phyloP scores from a whole-genome alignment of 2,113 vertebrate genomes.

The Bucco capensis region DNA sequence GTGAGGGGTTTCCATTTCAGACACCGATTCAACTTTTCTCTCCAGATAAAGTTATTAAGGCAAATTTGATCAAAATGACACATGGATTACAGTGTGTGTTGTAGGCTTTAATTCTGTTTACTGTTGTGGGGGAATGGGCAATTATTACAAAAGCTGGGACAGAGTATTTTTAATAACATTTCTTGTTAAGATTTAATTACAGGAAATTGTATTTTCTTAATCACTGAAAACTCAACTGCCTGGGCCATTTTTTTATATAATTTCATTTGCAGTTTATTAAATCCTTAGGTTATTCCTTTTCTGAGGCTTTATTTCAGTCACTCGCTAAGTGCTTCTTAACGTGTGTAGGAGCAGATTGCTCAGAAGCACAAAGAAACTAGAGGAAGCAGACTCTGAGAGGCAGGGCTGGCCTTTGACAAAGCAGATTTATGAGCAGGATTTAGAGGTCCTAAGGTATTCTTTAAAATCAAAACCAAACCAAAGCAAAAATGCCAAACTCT shows the following conservation, averaged over 20 bases:
- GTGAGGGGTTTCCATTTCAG: not conserved
- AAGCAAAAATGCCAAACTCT: not conserved
- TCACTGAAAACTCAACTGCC: constrained; percentile 81
- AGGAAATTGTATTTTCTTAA: constrained; percentile 85
- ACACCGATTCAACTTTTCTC: constrained; percentile 53
- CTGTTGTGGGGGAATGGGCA: constrained; percentile 78
- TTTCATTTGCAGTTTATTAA: constrained; percentile 82
- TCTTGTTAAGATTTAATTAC: constrained; percentile 86
- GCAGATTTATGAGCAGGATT: not conserved
- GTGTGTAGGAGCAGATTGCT: constrained; percentile 42
- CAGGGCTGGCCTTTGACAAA: not conserved
- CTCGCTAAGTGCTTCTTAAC: constrained; percentile 74
- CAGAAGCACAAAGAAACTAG: not conserved
- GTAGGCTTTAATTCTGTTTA: constrained; percentile 81
- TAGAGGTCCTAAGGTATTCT: not conserved
- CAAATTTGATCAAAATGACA: constrained; percentile 80
- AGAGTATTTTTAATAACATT: constrained; percentile 84
- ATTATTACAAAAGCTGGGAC: constrained; percentile 80
- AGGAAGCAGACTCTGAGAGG: not conserved
- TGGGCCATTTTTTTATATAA: constrained; percentile 76
- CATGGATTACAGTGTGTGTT: constrained; percentile 74
- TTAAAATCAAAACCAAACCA: not conserved
- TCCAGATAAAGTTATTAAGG: constrained; percentile 77
- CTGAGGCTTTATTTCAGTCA: constrained; percentile 72
- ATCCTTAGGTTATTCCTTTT: constrained; percentile 79